Conservation (phyloP, 2,797 vertebrate genomes). For the Leptodactylus fallax region DNA sequence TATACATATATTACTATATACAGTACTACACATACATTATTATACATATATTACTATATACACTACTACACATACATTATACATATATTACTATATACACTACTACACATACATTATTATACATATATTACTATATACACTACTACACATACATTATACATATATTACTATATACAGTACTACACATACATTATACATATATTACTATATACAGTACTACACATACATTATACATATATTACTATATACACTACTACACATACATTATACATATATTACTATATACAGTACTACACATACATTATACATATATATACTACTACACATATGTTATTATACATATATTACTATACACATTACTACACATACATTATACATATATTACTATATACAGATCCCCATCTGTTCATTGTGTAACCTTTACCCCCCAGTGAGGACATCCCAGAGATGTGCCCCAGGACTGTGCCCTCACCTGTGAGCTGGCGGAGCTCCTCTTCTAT, state of each 20-base stretch:
- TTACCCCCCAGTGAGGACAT: background rate
- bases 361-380: background rate
- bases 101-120: background rate
- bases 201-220: too few relatives aligned
- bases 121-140: too few relatives aligned
- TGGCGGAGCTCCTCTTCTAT: background rate
- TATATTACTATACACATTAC: background rate
- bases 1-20: too few relatives aligned
- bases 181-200: too few relatives aligned
- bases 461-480: background rate
- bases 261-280: too few relatives aligned
- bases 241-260: background rate
- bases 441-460: background rate
- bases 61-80: too few relatives aligned
- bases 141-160: too few relatives aligned
- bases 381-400: background rate
- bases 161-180: too few relatives aligned
- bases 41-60: background rate
- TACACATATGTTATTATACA: background rate
- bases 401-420: too few relatives aligned
- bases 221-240: too few relatives aligned
- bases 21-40: too few relatives aligned
- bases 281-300: background rate
- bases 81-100: too few relatives aligned
- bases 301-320: background rate